Evolutionary conservation across 2,797 vertebrate genomes (phyloP).

Genomic region (Prionace glauca): DNA sequence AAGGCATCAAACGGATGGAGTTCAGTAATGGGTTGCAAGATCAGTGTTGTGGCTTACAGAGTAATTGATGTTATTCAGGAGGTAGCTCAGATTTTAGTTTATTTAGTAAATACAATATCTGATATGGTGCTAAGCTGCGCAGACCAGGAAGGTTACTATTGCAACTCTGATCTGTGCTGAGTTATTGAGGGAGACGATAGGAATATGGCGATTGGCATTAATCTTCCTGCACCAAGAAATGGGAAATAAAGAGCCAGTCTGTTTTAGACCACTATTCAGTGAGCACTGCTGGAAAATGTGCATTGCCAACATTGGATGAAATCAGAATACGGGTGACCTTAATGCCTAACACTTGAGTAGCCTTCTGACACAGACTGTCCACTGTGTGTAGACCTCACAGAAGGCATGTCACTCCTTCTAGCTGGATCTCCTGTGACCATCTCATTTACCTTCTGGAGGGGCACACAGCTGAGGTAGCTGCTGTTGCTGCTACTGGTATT

Average conservation of each 20-base stretch:
- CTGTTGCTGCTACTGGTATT: too few species aligned
- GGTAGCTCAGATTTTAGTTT: background rate
- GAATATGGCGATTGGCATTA: background rate
- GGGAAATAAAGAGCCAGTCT: background rate
- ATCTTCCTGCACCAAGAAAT: background rate
- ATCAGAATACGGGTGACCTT: background rate
- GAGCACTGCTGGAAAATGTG: background rate
- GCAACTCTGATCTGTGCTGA: background rate
- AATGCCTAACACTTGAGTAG: background rate
- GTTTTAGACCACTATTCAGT: background rate
- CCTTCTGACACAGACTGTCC: background rate
- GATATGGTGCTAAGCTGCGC: background rate
- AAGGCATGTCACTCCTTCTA: too few species aligned
- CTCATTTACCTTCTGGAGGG: too few species aligned
- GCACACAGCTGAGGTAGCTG: too few species aligned
- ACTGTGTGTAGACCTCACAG: too few species aligned
- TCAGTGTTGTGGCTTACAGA: background rate
- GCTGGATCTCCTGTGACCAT: too few species aligned
- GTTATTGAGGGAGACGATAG: background rate
- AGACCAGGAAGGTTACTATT: background rate
- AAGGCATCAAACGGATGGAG: background rate
- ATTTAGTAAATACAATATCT: background rate
- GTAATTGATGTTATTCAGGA: background rate
- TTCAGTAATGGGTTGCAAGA: background rate
- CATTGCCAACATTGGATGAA: background rate